Conservation (phyloP, 2,888 invertebrate genomes). For the Macrosoma leucophasiata region DNA sequence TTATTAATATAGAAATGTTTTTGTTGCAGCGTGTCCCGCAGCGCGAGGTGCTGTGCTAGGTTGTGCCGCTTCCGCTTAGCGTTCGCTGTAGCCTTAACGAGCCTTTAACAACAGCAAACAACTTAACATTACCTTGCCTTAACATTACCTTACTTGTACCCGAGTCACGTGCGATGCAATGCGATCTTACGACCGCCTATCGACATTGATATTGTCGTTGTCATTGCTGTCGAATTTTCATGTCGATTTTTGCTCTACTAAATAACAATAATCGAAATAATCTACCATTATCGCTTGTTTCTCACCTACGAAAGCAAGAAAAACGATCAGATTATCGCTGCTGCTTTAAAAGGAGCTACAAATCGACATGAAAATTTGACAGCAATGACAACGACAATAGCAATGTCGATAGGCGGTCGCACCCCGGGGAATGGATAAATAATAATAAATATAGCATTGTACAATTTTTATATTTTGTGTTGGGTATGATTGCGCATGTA, state of each 20-base stretch:
- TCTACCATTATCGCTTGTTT: too few relatives aligned
- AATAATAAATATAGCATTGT: too few relatives aligned
- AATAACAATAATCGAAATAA: too few relatives aligned
- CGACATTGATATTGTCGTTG: conserved; percentile 10
- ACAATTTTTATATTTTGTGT: too few relatives aligned
- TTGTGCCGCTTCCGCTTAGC: conserved; percentile 40
- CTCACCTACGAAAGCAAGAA: too few relatives aligned
- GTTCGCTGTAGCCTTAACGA: conserved; percentile 41
- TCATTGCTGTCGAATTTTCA: background rate
- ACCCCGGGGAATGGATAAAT: too few relatives aligned
- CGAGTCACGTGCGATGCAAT: background rate
- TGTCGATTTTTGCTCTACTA: background rate
- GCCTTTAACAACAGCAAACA: conserved; percentile 34
- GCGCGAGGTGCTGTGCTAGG: conserved; percentile 67
- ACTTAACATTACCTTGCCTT: conserved; percentile 18
- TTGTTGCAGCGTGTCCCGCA: conserved; percentile 48
- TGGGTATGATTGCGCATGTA: too few relatives aligned
- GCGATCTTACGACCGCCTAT: background rate
- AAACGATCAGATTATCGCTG: too few relatives aligned
- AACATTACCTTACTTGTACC: conserved; percentile 7
- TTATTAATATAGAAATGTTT: conserved; percentile 13
- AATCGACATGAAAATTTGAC: too few relatives aligned
- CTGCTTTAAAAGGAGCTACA: too few relatives aligned
- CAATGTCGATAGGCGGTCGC: too few relatives aligned
- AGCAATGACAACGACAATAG: too few relatives aligned